phyloP scores from a whole-genome alignment of 2,113 vertebrate genomes.

The Perca schrenkii region DNA sequence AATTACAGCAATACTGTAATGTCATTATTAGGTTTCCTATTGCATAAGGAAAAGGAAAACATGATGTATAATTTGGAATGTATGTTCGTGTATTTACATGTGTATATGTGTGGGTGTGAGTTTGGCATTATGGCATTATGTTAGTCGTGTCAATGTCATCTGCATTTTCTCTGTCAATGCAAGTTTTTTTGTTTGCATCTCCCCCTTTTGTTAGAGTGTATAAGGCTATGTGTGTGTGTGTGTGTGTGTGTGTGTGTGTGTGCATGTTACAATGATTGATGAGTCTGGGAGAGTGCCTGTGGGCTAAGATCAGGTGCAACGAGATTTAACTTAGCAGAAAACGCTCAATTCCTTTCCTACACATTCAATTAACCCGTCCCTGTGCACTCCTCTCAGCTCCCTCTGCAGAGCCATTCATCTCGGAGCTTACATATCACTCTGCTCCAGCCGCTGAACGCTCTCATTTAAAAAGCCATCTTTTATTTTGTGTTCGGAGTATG shows the following conservation, averaged over 20 bases:
- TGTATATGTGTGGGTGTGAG: conserved; percentile 23
- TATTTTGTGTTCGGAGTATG: conserved; percentile 54
- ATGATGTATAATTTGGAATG: conserved; percentile 18
- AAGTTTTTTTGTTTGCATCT: conserved; percentile 11
- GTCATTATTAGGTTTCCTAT: no score
- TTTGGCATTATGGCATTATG: conserved; percentile 29
- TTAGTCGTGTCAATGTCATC: conserved; percentile 38
- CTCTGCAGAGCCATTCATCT: conserved; percentile 69
- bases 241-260: conserved; percentile 26
- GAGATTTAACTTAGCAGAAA: conserved; percentile 80
- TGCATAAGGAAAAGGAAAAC: conserved; percentile 21
- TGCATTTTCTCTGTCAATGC: conserved; percentile 18
- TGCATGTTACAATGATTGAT: conserved; percentile 76
- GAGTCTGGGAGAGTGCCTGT: conserved; percentile 65
- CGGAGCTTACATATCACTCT: conserved; percentile 42
- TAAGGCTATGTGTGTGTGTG: neutral
- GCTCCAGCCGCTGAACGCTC: conserved; percentile 23
- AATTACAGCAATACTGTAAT: neutral
- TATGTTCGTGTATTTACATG: conserved; percentile 27
- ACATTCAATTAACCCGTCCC: conserved; percentile 81
- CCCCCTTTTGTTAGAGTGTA: conserved; percentile 8
- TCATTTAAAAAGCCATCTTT: conserved; percentile 57
- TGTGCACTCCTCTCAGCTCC: conserved; percentile 52
- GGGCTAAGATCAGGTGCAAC: conserved; percentile 80
- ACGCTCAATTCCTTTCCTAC: conserved; percentile 77